Base-by-base conservation (phyloP, 2,888 invertebrate species). In the Pocota personata region DNA sequence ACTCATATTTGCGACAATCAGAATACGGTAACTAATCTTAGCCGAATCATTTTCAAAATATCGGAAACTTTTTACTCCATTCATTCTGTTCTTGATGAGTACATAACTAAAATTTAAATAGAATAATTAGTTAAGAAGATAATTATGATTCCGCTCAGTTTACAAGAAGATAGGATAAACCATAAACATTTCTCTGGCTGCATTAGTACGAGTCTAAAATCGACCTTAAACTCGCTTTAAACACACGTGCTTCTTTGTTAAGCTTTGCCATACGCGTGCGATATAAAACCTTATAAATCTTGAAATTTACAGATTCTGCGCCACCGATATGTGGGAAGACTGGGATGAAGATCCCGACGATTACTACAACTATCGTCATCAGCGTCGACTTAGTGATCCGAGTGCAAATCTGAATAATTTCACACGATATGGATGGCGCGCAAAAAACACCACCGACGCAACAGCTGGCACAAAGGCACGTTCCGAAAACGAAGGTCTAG, bases 401-500 rank as follows among this genome's bases (percentile, higher is more conserved):
- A 98, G 97, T 92, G 96, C 97, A 37, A 98, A 97, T 93, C 93
- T 98, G 62, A 96, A 96, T 91, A 96, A 96, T 91, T 98, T 96
- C 92, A 95, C 96, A 24, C 95, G 97, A 87, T 95, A 97, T 89
- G 96, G 96, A 30, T 96, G 97, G 97, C 95, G 95, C 89, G 94
- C 95, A 73, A 94, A 94, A 87, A 90, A 89, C 46, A 86, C 89
- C 71, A 89, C 89, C 62, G 92, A 93, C 14, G 95, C 95, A 90
- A 95, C 96, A 0, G 93, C 94, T 5, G 95, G 95, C 90, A 95
- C 96, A 82, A 96, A 95, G 87, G 96, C 97, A 40, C 95, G 97
- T 88, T 98, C 98, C 32, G 98, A 98, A 93, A 97, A 97, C 91
- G 98, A 97, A 92, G 97, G 97, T 0, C 94, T 98, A 57, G 98